Base-by-base conservation (phyloP, 1,140 invertebrate species). In the Heterodera schachtii region DNA sequence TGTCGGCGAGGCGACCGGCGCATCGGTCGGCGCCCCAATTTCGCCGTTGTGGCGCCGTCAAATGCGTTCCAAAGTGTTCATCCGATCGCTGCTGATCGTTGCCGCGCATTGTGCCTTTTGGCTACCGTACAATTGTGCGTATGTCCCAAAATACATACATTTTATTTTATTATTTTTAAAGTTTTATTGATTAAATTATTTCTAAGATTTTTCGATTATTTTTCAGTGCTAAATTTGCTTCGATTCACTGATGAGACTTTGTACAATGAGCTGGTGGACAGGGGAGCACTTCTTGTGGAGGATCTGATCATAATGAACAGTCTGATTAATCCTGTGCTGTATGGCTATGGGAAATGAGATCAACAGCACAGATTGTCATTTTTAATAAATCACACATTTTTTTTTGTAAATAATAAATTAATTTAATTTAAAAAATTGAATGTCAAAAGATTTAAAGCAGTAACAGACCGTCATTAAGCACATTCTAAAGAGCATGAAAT, bases 231-330 rank as follows among this genome's bases (percentile, higher is more conserved):
- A 5, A 86, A 87, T 71, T 71, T 75, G 21, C 31, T 83, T 19
- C 57, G 87, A 46, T 88, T 87, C n/a, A 83, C 87, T 7, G 74
- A 88, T 75, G 80, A 75, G 31, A 76, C 43, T 31, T 64, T 81
- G 19, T 87, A 87, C 71, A 78, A 69, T 41, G 31, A 16, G 13
- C 31, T 84, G 13, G 64, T 79, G 49, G 81, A 82, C 44, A 81
- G 80, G 49, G 84, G 84, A 5, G 84, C 75, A 6, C 66, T 84
- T 43, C 66, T 88, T 9, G 77, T 86, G 5, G 87, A 89, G 76
- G 85, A 89, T 79, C 71, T 88, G 47, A 88, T 88, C 67, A 78
- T 88, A 16, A 75, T 88, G 60, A 88, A 88, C 79, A 80, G 82
- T 46, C 73, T 88, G 64, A 44, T 88, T 44, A 88, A 88, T 76